These are phyloP conservation scores for Spea hammondii DNA, from an alignment of 2,797 vertebrate genomes.

Conservation along the genomic window DNA sequence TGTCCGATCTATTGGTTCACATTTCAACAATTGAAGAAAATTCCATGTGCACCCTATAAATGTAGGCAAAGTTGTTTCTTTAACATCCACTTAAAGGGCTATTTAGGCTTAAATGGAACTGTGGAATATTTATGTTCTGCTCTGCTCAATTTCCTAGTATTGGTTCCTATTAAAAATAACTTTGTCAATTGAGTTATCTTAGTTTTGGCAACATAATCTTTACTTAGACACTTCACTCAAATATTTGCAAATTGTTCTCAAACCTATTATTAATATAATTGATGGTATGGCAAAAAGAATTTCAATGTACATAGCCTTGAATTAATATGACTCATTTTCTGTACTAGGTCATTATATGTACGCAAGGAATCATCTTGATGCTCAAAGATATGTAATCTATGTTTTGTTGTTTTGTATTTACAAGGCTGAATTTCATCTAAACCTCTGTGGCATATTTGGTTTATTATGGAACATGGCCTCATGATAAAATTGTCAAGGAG, in stretches of 20 bases:
- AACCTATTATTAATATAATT: neutral
- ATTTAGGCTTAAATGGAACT: slow-evolving; percentile 18
- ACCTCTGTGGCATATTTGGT: too few species aligned
- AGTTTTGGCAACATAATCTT: neutral
- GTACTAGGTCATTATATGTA: too few species aligned
- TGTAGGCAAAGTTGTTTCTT: slow-evolving; percentile 26
- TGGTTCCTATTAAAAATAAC: slow-evolving; percentile 11
- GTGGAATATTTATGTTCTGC: slow-evolving; percentile 28
- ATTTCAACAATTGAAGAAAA: slow-evolving; percentile 14
- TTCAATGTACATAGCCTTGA: too few species aligned
- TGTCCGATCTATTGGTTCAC: slow-evolving; percentile 9
- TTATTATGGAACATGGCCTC: too few species aligned
- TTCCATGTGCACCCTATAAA: neutral
- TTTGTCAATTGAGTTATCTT: neutral
- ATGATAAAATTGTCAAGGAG: too few species aligned
- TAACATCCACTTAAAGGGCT: slow-evolving; percentile 18
- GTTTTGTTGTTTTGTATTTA: too few species aligned
- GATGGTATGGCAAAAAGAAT: too few species aligned
- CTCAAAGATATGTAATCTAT: too few species aligned
- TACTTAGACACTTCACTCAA: neutral
- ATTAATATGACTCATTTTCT: too few species aligned
- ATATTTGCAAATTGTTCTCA: neutral
- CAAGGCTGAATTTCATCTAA: too few species aligned
- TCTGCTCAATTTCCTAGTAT: slow-evolving; percentile 12
- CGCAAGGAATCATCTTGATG: too few species aligned